Evolutionary conservation across 2,113 vertebrate species (phyloP), one percentile per base, ranked within the genome.

Genomic region (Gyps fulvus): DNA sequence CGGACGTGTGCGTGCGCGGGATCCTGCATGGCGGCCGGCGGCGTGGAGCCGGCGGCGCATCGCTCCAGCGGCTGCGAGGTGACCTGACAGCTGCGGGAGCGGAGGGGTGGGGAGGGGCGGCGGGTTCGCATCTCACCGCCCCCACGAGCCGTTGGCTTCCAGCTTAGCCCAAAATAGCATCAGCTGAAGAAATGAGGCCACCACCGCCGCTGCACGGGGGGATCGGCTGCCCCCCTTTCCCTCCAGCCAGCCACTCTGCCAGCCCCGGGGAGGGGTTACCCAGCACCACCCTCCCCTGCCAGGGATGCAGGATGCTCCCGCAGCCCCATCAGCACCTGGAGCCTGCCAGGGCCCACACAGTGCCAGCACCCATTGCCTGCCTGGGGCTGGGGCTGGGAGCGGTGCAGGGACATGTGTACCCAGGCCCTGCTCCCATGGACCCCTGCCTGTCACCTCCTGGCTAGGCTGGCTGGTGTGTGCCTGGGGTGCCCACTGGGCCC

Each of bases 81-180:
- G 93, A 88, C 94, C 91, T 70, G 96, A 80, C 95, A 93, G 97
- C 93, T 93, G 94, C 49, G 42, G 85, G 89, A 91, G 83, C 17
- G 3, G 14, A 50, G 62, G 84, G 80, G 62, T 4, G 40, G 94
- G 92, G 89, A 80, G 89, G 80, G 95, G 87, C 58, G 11, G 88
- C 54, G 63, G 88, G 34, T n/a, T 94, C 12, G 43, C 92, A 87
- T 93, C 92, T 93, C 50, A 3, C 94, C 84, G 22, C 93, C 94
- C 81, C 97, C 83, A 16, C 50, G 93, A 98, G 97, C 96, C 42
- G 66, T 96, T 92, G 93, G 98, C 98, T 98, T 95, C 97, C 97
- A 98, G 98, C 98, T 98, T 98, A 98, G 98, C 98, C 98, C 97
- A 98, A 98, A 98, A 98, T 98, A 98, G 98, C 98, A 98, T 96